Base-by-base conservation (phyloP, 2,113 vertebrate species). In the Seriola rivoliana region DNA sequence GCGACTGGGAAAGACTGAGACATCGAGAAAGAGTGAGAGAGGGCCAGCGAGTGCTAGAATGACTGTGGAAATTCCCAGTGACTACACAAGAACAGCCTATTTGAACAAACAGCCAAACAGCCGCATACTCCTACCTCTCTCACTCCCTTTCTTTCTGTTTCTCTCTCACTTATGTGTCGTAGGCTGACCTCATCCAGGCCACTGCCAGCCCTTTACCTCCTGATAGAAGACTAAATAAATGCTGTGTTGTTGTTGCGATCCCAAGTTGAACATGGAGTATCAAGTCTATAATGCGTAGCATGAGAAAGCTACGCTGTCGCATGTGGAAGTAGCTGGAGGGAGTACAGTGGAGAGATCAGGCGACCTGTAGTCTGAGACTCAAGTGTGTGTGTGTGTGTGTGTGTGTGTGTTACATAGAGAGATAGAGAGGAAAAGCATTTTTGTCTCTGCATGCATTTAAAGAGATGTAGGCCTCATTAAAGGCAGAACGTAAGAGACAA, bases 11-110 rank as follows among this genome's bases (percentile, higher is more conserved):
- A 85, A 92, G 69, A 88, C 88, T 86, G 88, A 90, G 83, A 88
- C 81, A 59, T 75, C 11, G 78, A 85, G 80, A 87, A 71, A 82
- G 81, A 77, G 81, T 71, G 90, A 86, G 86, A 78, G 84, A 78
- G 82, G 58, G 80, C 72, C 62, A 78, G 83, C 13, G 50, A 74
- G 82, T 44, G 84, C 87, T 82, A 81, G 84, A 90, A 89, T 83
- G 92, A 89, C 91, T 90, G 85, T 93, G 93, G 91, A 93, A 93
- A 93, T 93, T 93, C 93, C 93, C 92, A 89, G 66, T 87, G 89
- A 93, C 85, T 88, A 80, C 78, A 89, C 81, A 76, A 80, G 85
- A 86, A 82, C 75, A 40, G 80, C 64, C 78, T 78, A 75, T 87
- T 88, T 89, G 85, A 90, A 88, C 82, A 90, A 91, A 89, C 89